Conservation (phyloP, 2,113 vertebrate genomes). For the Pelobates fuscus region DNA sequence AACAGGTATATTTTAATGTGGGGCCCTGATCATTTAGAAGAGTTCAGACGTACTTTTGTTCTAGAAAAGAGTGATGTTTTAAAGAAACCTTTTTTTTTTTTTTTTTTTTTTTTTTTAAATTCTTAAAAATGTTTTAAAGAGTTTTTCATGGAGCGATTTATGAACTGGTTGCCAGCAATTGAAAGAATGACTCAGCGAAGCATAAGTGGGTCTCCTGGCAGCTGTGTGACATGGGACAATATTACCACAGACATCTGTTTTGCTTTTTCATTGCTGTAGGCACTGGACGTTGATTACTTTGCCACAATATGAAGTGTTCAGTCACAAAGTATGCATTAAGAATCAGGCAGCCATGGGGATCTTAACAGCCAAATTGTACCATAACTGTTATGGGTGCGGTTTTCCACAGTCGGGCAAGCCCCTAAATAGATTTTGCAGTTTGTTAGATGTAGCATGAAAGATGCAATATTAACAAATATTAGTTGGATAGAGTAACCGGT, state of each 20-base stretch:
- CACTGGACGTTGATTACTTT: neutral
- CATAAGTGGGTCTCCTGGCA: constrained; percentile 7
- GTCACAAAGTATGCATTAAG: neutral
- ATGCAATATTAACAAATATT: no score
- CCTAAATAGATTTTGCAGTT: no score
- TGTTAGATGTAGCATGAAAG: no score
- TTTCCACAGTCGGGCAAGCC: no score
- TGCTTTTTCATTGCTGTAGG: constrained; percentile 1
- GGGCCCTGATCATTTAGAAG: no score
- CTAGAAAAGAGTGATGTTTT: no score
- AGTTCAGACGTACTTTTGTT: no score
- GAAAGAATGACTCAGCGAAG: constrained; percentile 16
- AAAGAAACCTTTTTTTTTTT: neutral
- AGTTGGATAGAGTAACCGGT: no score
- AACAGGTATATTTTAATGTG: no score
- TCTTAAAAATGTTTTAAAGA: neutral
- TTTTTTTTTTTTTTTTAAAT: neutral
- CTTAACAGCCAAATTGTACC: neutral
- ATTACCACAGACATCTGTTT: neutral
- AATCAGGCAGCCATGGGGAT: neutral
- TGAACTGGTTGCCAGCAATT: constrained; percentile 4
- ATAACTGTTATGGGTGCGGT: no score
- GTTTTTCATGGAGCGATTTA: constrained; percentile 8
- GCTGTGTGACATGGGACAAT: neutral
- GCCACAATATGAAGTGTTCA: neutral